Base-by-base conservation (phyloP, 2,797 vertebrate species). In the Acrossocheilus fasciatus region DNA sequence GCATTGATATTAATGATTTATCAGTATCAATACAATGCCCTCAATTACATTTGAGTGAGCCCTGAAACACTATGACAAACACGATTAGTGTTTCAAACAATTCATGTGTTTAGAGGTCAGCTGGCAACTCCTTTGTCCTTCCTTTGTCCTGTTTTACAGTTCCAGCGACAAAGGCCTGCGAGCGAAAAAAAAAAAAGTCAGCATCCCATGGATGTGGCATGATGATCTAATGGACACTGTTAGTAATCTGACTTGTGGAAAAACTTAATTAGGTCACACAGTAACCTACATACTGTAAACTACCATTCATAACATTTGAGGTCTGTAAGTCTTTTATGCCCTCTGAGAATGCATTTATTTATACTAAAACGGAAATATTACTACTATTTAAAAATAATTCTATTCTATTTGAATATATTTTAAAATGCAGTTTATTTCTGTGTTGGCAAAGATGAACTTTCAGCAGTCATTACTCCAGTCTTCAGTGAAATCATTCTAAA, bases 221-320 rank as follows among this genome's bases (percentile, higher is more conserved):
- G 23, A 26, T 66, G 30, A 66, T 50, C 20, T 50, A 75, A 66
- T 68, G 41, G 30, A 41, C 52, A 62, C 23, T 41, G 47, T 43
- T 68, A 26, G 73, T 76, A 76, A 75, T 66, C 26, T 64, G 47
- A 82, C 47, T 72, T 34, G 20, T 30, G 17, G 9, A 47, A 30
- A 34, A 80, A 34, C 4, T 47, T 47, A 66, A 83, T 75, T 59
- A 45, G 47, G 39, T 62, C 82, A 75, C 54, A 50, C 20, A 73
- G 26, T 83, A 34, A 43, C 41, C 4, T 50, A 26, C 26, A 66
- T 43, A 57, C 30, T 39, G 11, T 57, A 62, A 0, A 62, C 36
- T 79, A 62, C 23, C 14, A 0, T 41, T 62, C 20, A 43, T 30
- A 78, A 41, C 20, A 36, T 76, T n/a, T 57, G 1, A 11, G 52